These are phyloP conservation scores for Drosophila seguyi DNA, from an alignment of 1,140 invertebrate genomes.

Conservation along the genomic window DNA sequence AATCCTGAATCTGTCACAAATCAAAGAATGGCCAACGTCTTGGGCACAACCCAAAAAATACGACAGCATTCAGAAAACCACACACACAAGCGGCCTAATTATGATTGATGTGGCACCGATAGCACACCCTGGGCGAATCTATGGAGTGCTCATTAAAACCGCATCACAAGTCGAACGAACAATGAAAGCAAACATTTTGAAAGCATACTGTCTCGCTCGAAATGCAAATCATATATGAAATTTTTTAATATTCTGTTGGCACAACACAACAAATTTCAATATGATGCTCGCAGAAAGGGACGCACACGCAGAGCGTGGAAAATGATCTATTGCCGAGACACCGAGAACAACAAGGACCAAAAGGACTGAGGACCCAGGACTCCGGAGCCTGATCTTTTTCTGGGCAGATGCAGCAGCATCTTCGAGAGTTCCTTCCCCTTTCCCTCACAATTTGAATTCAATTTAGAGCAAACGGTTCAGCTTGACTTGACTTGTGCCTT, in stretches of 20 bases:
- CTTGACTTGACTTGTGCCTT: conserved; percentile 75
- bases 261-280: conserved; percentile 84
- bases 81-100: conserved; percentile 72
- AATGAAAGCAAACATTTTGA: conserved; percentile 31
- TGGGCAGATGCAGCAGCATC: conserved; percentile 80
- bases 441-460: conserved; percentile 73
- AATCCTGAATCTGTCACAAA: conserved; percentile 44
- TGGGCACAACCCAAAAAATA: conserved; percentile 37
- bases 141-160: conserved; percentile 73
- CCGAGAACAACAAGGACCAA: conserved; percentile 37
- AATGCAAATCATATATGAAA: conserved; percentile 84
- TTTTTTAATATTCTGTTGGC: conserved; percentile 82
- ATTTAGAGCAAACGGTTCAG: conserved; percentile 79
- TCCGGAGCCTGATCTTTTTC: conserved; percentile 66
- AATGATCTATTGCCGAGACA: conserved; percentile 79
- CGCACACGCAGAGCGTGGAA: conserved; percentile 67
- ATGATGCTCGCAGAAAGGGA: conserved; percentile 47
- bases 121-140: conserved; percentile 23
- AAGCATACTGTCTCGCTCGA: conserved; percentile 30
- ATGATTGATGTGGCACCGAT: conserved; percentile 72
- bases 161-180: conserved; percentile 65
- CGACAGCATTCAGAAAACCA: conserved; percentile 35
- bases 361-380: conserved; percentile 1
- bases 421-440: conserved; percentile 39
- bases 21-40: conserved; percentile 20